These are phyloP conservation scores for Rhinoptilus africanus DNA, from an alignment of 2,113 vertebrate species.

Conservation along the genomic window DNA sequence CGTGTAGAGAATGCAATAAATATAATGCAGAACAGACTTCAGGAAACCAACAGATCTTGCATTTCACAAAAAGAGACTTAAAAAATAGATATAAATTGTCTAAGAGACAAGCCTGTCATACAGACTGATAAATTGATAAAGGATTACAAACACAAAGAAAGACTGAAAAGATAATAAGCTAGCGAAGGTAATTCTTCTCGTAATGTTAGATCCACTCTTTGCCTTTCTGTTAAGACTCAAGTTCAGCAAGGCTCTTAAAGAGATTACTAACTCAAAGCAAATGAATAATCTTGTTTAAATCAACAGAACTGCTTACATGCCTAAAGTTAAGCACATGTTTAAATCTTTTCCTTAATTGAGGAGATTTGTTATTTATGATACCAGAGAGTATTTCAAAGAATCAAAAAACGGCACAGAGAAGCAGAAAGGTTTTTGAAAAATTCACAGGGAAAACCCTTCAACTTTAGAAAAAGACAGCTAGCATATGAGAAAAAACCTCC, in stretches of 20 bases:
- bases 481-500: background rate
- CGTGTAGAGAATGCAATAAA: background rate
- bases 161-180: constrained; percentile 2
- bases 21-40: constrained; percentile 19
- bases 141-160: constrained; percentile 35
- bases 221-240: constrained; percentile 42
- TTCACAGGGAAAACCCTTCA: background rate
- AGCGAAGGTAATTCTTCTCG: constrained; percentile 28
- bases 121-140: constrained; percentile 2
- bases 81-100: constrained; percentile 33
- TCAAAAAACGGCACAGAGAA: constrained; percentile 4
- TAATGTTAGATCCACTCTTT: constrained; percentile 42
- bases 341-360: background rate
- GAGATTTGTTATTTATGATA: constrained; percentile 50
- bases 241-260: background rate
- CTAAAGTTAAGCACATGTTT: background rate
- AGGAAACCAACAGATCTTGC: background rate
- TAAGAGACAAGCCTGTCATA: constrained; percentile 3
- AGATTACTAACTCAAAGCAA: constrained; percentile 11
- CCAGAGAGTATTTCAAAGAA: constrained; percentile 42
- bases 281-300: constrained; percentile 42
- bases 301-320: background rate
- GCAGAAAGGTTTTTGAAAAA: background rate
- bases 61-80: constrained; percentile 14
- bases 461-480: background rate